A percentile compares a stretch with the other conserved stretches of the same genome.
phyloP scores from a whole-genome alignment of 2,797 vertebrate genomes.

The Phrynocephalus guinanensis region DNA sequence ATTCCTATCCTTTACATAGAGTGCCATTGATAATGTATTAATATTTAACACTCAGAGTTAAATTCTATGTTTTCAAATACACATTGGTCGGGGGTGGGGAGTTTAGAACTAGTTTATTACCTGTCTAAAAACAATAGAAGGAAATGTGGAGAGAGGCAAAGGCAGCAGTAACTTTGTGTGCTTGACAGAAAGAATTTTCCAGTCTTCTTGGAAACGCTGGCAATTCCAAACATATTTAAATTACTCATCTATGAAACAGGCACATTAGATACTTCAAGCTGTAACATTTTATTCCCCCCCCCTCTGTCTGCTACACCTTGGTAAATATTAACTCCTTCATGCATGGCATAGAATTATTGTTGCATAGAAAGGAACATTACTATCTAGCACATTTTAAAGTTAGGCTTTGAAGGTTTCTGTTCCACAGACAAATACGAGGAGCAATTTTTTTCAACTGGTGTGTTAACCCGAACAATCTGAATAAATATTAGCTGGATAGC shows the following conservation, averaged over 20 bases:
- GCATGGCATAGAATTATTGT: conserved; percentile 1
- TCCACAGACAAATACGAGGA: neutral
- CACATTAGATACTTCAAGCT: conserved; percentile 17
- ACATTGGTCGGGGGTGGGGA: conserved; percentile 32
- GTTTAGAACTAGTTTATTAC: conserved; percentile 28
- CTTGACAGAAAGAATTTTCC: conserved; percentile 27
- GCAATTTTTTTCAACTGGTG: neutral
- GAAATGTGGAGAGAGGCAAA: neutral
- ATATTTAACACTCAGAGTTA: conserved; percentile 44
- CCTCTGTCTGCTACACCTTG: neutral
- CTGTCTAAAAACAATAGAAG: neutral
- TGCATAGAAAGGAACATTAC: conserved; percentile 23
- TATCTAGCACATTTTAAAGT: conserved; percentile 17
- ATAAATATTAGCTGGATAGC: neutral
- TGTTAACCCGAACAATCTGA: neutral
- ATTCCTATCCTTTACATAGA: conserved; percentile 55
- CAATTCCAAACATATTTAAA: conserved; percentile 44
- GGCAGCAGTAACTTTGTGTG: neutral
- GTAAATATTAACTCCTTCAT: conserved; percentile 44
- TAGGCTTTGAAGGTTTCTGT: conserved; percentile 4
- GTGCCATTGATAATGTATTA: conserved; percentile 58
- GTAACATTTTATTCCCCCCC: conserved; percentile 48
- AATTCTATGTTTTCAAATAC: neutral
- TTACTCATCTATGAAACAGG: conserved; percentile 46
- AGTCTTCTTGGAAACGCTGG: conserved; percentile 31